Evolutionary conservation across 2,888 invertebrate species (phyloP), one percentile per base, ranked within the genome.

Genomic region (Flabesymbios commensalis): DNA sequence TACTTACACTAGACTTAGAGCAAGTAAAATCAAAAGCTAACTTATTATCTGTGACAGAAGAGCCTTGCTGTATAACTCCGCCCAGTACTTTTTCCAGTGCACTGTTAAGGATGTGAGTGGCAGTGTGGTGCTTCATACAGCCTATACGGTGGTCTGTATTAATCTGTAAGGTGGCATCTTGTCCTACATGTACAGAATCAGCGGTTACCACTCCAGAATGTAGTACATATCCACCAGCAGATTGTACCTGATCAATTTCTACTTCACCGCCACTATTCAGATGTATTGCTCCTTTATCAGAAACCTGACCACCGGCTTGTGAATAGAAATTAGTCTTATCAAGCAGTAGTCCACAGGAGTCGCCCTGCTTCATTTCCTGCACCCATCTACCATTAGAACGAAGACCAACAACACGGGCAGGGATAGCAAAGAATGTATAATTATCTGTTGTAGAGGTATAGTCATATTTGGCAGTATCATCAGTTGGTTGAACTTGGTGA

Each of bases 281-380:
- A n/a, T n/a, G n/a, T n/a, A n/a, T n/a, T n/a, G n/a, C n/a, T 58
- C 99, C 99, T 77, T 91, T 91, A 81, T 99, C 99, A 79, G 88
- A 94, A 72, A 93, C 93, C 85, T 99, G 99, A 17, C 99, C 99
- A 65, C 99, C 99, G 83, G 94, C 93, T 84, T 98, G 98, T 0
- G 98, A 94, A 83, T 99, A 99, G 83, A 99, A 99, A 80, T 88
- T 90, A 0, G 98, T 98, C 74, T 87, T 88, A 79, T 99, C 93
- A 62, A 98, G 84, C 67, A 99, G 85, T 2, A 81, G 39, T 4
- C 63, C 68, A 59, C 68, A 59, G 2, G 17, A 10, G 5, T 43
- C 54, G 10, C 57, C 70, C 14, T 39, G 42, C 2, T 17, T n/a
- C 7, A 68, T 63, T 7, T 3, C 22, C 22, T 64, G 52, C 3